Evolutionary conservation across 2,113 vertebrate species (phyloP).

Genomic region (Tinamus guttatus): DNA sequence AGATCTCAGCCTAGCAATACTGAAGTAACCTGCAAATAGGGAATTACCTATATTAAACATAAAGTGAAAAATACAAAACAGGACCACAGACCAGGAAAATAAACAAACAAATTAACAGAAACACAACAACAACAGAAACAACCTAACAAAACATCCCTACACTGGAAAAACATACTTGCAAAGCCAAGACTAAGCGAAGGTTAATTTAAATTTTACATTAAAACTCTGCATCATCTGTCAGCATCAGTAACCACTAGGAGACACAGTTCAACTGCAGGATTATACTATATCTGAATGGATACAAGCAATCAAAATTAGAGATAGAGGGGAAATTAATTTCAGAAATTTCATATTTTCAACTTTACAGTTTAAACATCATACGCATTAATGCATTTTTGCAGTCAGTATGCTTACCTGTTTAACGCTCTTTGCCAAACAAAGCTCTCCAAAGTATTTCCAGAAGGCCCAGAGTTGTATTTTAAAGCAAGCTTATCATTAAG

Average conservation of each 20-base stretch:
- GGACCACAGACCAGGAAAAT: neutral
- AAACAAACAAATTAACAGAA: too few relatives aligned
- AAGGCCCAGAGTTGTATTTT: constrained; percentile 70
- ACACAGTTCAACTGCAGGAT: neutral
- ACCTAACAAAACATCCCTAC: too few relatives aligned
- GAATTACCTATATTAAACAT: neutral
- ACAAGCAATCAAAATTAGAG: neutral
- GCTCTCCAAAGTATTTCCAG: constrained; percentile 76
- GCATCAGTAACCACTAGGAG: neutral
- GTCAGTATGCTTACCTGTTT: constrained; percentile 80
- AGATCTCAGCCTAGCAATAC: neutral
- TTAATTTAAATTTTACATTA: too few relatives aligned
- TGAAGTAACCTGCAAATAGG: neutral
- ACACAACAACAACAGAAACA: too few relatives aligned
- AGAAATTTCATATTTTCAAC: neutral
- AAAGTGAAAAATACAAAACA: neutral
- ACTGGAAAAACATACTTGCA: neutral
- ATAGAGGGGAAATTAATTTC: neutral
- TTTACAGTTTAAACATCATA: neutral
- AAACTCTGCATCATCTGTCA: neutral
- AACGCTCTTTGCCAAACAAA: constrained; percentile 86
- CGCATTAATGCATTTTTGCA: neutral
- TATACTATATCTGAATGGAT: neutral
- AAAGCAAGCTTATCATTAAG: constrained; percentile 86
- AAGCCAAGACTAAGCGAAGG: neutral